Evolutionary conservation across 1,140 invertebrate genomes (phyloP), one percentile per base, ranked within the genome.

Genomic region (Meloidogyne floridensis): DNA sequence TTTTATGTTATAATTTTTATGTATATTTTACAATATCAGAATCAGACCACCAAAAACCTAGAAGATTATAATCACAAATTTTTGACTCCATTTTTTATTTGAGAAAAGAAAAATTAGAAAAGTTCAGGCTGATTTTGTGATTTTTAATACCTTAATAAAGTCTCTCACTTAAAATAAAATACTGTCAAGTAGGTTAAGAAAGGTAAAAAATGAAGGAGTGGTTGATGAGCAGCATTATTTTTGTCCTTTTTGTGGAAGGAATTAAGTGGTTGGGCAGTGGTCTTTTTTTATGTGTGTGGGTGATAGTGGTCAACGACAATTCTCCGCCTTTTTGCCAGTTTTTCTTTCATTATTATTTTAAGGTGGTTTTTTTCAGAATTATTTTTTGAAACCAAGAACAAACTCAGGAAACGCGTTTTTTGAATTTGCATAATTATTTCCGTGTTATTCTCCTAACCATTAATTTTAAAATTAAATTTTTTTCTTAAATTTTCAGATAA

Each of bases 121-220:
- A 51, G 54, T 18, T 54, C 70, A 47, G 47, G 47, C 47, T 47
- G 47, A 47, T 32, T 47, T 47, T 47, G 47, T 47, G 47, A 47
- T 47, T 65, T 65, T 65, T 65, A 65, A 65, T 65, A 65, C 59
- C 59, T n/a, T n/a, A 65, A 65, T 15, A n/a, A 65, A 65, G 15
- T 65, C 15, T 65, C 7, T 54, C 53, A 54, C 11, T 10, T 54
- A 9, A 65, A 65, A 65, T 7, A n/a, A 65, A n/a, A 65, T 65
- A 65, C 59, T 65, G 59, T 65, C 59, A 65, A 65, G 59, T n/a
- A 65, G n/a, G 59, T 65, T 65, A n/a, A 65, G n/a, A 65, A 65
- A 6, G n/a, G 3, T 6, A n/a, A n/a, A 6, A 18, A 18, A 59
- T 32, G 15, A 59, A 15, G 56, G 15, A n/a, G n/a, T n/a, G 59